These are phyloP conservation scores for Osmerus eperlanus DNA, from an alignment of 2,113 vertebrate genomes.

Conservation along the genomic window DNA sequence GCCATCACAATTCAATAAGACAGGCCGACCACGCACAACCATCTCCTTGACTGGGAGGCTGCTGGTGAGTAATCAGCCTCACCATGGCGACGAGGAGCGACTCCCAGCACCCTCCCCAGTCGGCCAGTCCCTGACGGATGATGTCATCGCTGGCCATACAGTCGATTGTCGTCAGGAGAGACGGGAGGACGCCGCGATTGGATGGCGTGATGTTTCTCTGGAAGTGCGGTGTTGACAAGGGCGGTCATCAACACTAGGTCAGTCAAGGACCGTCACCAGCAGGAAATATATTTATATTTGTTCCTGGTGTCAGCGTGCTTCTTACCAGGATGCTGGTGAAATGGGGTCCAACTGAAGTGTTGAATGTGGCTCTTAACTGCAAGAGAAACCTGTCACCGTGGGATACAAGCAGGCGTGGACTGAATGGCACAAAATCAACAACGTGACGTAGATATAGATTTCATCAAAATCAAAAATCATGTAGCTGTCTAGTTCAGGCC, in stretches of 20 bases:
- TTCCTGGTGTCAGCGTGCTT: neutral
- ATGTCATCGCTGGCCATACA: constrained; percentile 64
- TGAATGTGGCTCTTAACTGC: constrained; percentile 61
- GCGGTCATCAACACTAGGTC: neutral
- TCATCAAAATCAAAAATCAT: neutral
- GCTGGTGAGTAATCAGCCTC: constrained; percentile 24
- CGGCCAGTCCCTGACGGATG: constrained; percentile 61
- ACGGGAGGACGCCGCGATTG: constrained; percentile 54
- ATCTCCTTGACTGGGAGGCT: too few relatives aligned
- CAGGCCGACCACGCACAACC: neutral
- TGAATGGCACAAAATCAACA: neutral
- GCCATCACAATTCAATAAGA: neutral
- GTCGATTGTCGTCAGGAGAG: constrained; percentile 65
- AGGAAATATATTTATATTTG: neutral
- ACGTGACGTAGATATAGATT: neutral
- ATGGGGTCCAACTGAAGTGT: constrained; percentile 48
- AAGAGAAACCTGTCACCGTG: constrained; percentile 73
- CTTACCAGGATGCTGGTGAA: constrained; percentile 78
- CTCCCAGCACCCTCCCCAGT: constrained; percentile 70
- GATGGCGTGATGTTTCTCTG: constrained; percentile 58
- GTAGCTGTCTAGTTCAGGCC: neutral
- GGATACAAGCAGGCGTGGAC: neutral
- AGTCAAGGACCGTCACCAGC: too few relatives aligned
- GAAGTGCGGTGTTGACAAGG: constrained; percentile 9
- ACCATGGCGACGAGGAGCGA: constrained; percentile 76